Percentiles rank a stretch among this genome's conserved stretches.
These are phyloP conservation scores for Aldabrachelys gigantea DNA, from an alignment of 2,113 vertebrate species.

Conservation along the genomic window DNA sequence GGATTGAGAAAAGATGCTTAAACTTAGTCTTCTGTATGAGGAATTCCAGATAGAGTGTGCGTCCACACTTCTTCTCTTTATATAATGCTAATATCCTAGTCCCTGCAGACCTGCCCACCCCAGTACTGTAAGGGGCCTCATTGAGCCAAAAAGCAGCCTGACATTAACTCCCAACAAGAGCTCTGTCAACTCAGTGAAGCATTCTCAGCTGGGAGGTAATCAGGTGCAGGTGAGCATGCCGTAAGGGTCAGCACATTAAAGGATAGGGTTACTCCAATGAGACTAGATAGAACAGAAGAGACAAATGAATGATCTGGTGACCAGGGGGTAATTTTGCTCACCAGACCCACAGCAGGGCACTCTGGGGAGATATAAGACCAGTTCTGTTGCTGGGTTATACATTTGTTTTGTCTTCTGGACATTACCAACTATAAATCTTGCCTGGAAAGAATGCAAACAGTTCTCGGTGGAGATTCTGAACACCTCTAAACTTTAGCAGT, in stretches of 20 bases:
- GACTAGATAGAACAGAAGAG: neutral
- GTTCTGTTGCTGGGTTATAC: neutral
- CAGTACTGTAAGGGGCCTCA: neutral
- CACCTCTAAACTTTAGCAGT: neutral
- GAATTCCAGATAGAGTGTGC: neutral
- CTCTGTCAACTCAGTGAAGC: neutral
- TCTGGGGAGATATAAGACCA: neutral
- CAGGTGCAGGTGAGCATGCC: neutral
- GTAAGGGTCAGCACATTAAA: neutral
- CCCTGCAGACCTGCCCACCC: neutral
- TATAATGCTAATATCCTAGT: neutral
- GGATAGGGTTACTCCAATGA: neutral
- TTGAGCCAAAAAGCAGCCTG: neutral
- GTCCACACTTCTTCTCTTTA: neutral
- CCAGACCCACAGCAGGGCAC: neutral
- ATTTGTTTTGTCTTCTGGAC: neutral
- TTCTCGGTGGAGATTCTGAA: neutral
- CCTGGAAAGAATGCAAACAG: neutral
- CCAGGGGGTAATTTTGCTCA: neutral
- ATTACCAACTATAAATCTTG: neutral
- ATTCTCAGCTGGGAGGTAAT: neutral
- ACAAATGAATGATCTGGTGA: neutral
- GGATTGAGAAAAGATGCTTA: neutral
- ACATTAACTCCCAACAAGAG: neutral
- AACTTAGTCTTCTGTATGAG: neutral